Evolutionary conservation across 92 coral and sea anemone species (phyloP), one percentile per base, ranked within the genome.

Genomic region (Siderastrea siderea): DNA sequence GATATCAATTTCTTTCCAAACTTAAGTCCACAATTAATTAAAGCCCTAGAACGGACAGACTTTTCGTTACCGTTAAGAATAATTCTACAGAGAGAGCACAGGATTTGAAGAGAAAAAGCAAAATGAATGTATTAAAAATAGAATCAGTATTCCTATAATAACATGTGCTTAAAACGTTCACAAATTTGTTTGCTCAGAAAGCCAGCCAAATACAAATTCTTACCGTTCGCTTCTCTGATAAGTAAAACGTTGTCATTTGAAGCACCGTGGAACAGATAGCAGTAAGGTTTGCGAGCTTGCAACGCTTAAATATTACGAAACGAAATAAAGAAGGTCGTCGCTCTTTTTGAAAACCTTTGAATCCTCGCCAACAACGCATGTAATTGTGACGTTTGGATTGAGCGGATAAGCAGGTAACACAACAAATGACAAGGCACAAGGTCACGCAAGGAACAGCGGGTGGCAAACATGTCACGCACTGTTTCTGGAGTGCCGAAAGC

Each of bases 321-420:
- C 17, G 62, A 62, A 54, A 57, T 45, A 14, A 5, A 10, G 66
- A 52, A 19, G 49, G 43, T 48, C 15, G 71, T 7, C 71, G 45
- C 47, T 47, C 59, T 48, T 46, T 9, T 1, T 17, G 26, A 12
- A n/a, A 64, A 62, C 15, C 43, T 8, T 64, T 78, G 83, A 78
- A 59, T n/a, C 71, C 71, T 62, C 72, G 83, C 83, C 83, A 63
- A 63, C 10, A 49, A 50, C 47, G 26, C 50, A 76, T 45, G 68
- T 52, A 46, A 47, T 57, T 55, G 80, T 57, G 26, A 49, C 53
- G 75, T 55, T 26, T 44, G 52, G 68, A 76, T 7, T 43, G 44
- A 12, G 47, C 12, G 16, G 50, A 26, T 43, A 12, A 19, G 26
- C 58, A 19, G 13, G 72, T 62, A 53, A 62, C 83, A 60, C 53